Conservation (phyloP, 2,797 vertebrate genomes). For the Myoxocephalus aenaeus region DNA sequence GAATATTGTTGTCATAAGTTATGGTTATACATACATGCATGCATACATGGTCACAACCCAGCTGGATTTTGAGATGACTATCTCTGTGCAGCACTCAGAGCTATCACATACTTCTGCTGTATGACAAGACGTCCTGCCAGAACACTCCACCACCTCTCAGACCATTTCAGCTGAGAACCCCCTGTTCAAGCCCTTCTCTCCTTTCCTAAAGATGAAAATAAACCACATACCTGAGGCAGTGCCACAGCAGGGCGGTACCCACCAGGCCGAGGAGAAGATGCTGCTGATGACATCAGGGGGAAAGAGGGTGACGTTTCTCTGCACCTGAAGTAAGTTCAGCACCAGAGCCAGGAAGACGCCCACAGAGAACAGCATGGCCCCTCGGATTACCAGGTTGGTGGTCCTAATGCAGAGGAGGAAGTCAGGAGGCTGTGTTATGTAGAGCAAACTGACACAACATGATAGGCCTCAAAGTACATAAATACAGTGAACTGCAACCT, state of each 20-base stretch:
- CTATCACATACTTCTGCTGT: neutral
- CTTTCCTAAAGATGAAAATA: neutral
- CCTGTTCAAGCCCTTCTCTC: neutral
- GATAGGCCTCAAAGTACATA: neutral
- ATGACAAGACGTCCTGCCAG: neutral
- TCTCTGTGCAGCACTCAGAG: neutral
- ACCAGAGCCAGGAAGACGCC: slow-evolving; percentile 94
- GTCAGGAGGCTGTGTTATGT: neutral
- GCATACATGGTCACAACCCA: neutral
- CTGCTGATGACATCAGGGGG: slow-evolving; percentile 95
- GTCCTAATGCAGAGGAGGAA: slow-evolving; percentile 52
- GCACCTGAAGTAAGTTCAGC: slow-evolving; percentile 95
- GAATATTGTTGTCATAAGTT: no score
- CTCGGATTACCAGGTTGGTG: slow-evolving; percentile 91
- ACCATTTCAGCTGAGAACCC: neutral
- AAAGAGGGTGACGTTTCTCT: slow-evolving; percentile 95
- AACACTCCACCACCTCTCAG: neutral
- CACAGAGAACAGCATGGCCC: slow-evolving; percentile 91
- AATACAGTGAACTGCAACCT: neutral
- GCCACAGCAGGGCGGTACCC: slow-evolving; percentile 96
- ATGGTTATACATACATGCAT: no score
- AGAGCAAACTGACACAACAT: neutral
- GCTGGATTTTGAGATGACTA: neutral
- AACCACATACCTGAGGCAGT: slow-evolving; percentile 89
- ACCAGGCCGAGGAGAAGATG: slow-evolving; percentile 97